A percentile compares a stretch with the other conserved stretches of the same genome.
Conservation (phyloP, 2,113 vertebrate species). For the Pteruthius melanotis region DNA sequence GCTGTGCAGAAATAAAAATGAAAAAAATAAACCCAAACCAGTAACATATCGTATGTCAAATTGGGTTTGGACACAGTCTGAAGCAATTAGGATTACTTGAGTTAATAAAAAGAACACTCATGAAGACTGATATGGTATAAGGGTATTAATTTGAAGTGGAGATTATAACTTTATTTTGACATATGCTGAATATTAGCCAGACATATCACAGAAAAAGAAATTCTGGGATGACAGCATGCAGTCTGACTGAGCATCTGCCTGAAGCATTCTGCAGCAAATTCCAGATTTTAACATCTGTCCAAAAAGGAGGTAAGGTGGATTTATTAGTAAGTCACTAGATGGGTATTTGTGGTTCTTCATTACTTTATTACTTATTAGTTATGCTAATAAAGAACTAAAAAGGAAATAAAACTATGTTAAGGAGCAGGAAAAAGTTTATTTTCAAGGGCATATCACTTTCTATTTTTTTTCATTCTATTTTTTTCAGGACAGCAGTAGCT, state of each 20-base stretch:
- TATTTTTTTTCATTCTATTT: neutral
- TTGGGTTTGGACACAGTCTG: constrained; percentile 37
- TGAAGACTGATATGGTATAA: constrained; percentile 29
- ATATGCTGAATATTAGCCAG: constrained; percentile 30
- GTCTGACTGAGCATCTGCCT: neutral
- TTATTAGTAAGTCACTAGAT: neutral
- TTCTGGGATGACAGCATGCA: neutral
- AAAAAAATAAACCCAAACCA: neutral
- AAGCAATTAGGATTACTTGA: constrained; percentile 46
- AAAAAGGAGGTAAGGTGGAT: neutral
- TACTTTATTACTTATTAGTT: neutral
- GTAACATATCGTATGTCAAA: neutral
- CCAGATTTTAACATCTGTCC: constrained; percentile 17
- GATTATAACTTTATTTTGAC: constrained; percentile 58
- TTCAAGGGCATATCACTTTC: neutral
- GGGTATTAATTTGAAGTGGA: constrained; percentile 53
- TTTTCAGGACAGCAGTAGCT: neutral
- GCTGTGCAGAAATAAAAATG: neutral
- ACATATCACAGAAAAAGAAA: neutral
- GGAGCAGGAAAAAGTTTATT: neutral
- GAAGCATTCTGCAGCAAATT: constrained; percentile 20
- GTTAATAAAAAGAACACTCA: constrained; percentile 38
- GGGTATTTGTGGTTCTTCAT: neutral
- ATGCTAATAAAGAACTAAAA: neutral
- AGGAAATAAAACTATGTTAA: neutral